Evolutionary conservation across 1,140 invertebrate genomes (phyloP).

Genomic region (Cardiocondyla obscurior): DNA sequence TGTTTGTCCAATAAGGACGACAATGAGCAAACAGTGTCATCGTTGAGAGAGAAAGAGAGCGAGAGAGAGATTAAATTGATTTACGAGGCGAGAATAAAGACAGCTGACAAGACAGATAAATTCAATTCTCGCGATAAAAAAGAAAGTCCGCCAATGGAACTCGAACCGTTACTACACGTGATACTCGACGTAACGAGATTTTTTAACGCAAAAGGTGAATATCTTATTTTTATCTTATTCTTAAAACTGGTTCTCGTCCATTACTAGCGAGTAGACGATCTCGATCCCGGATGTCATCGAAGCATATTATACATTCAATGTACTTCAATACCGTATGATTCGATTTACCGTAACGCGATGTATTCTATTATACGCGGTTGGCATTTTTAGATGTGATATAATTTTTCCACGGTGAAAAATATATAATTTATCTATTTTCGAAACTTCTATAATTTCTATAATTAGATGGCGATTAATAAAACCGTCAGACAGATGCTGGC

Average conservation of each 20-base stretch:
- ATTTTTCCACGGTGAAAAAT: background rate
- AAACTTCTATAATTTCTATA: background rate
- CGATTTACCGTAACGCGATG: slow-evolving; percentile 6
- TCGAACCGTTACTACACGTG: background rate
- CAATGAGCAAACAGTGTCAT: background rate
- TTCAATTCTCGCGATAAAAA: slow-evolving; percentile 14
- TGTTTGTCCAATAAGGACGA: slow-evolving; percentile 10
- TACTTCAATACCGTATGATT: background rate
- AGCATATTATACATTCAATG: background rate
- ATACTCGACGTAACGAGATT: background rate
- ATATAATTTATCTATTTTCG: background rate
- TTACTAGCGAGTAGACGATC: background rate
- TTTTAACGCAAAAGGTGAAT: background rate
- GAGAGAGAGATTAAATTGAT: slow-evolving; percentile 8
- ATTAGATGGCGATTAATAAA: slow-evolving; percentile 6
- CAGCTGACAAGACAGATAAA: background rate
- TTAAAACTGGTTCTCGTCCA: slow-evolving; percentile 1
- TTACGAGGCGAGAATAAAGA: background rate
- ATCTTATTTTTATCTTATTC: background rate
- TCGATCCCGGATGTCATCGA: slow-evolving; percentile 19
- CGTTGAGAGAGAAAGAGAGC: no score
- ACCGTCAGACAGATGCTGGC: background rate
- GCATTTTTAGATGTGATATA: background rate
- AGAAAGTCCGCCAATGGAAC: background rate
- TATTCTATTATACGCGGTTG: background rate